A percentile compares a stretch with the other conserved stretches of the same genome.
Conservation (phyloP, 2,888 invertebrate species). For the Cepaea hortensis region DNA sequence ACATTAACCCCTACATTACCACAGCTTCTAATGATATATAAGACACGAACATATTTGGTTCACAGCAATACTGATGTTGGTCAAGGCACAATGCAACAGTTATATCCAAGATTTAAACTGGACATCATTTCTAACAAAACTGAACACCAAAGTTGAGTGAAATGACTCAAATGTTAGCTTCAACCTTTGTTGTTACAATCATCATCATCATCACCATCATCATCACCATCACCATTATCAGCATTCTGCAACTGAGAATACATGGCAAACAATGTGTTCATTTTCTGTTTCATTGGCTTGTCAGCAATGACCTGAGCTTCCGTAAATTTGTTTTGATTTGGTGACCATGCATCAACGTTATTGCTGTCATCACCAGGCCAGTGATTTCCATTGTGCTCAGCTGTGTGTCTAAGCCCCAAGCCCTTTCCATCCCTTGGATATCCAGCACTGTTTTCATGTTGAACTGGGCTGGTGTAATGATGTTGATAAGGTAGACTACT, state of each 20-base stretch:
- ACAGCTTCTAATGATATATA: too few relatives aligned
- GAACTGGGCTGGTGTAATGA: neutral
- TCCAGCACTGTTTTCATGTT: neutral
- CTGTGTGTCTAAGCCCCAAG: neutral
- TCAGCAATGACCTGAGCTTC: too few relatives aligned
- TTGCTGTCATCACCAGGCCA: constrained; percentile 5
- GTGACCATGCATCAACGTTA: neutral
- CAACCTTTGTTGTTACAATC: too few relatives aligned
- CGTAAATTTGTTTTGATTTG: neutral
- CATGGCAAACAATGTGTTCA: neutral
- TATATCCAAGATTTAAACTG: too few relatives aligned
- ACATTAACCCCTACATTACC: too few relatives aligned
- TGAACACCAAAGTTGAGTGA: neutral
- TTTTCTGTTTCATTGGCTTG: neutral
- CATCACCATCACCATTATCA: neutral
- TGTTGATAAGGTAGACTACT: neutral
- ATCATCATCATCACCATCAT: neutral
- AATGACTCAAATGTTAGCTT: neutral
- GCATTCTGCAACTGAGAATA: neutral
- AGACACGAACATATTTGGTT: too few relatives aligned
- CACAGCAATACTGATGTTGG: too few relatives aligned
- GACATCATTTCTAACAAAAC: too few relatives aligned
- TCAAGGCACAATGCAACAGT: neutral
- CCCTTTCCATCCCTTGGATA: neutral
- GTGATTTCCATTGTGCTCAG: neutral